Evolutionary conservation across 2,888 invertebrate species (phyloP).

Genomic region (Epirrhoe tristata): DNA sequence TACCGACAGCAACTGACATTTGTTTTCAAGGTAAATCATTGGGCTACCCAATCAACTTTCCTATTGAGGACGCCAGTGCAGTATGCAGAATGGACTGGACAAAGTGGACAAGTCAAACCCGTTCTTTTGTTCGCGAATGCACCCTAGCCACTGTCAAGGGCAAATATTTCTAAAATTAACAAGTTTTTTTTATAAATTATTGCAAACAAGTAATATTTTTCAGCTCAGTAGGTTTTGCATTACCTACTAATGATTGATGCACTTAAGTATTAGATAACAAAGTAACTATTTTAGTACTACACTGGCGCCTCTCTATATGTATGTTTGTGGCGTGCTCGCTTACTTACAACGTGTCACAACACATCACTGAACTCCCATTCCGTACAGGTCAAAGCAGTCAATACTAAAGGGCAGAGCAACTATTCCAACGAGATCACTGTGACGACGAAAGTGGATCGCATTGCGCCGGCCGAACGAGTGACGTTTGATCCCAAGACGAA

Average conservation of each 20-base stretch:
- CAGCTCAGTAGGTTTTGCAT: background rate
- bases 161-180: slow-evolving; percentile 11
- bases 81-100: too few species aligned
- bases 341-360: slow-evolving; percentile 16
- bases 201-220: background rate
- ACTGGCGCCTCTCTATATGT: slow-evolving; percentile 46
- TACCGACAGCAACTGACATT: slow-evolving; percentile 83
- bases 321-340: slow-evolving; percentile 55
- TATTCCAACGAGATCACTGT: slow-evolving; percentile 93
- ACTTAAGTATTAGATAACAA: background rate
- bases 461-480: slow-evolving; percentile 92
- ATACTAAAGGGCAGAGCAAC: slow-evolving; percentile 94
- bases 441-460: slow-evolving; percentile 93
- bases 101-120: slow-evolving; percentile 19
- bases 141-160: slow-evolving; percentile 20
- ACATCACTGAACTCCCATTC: slow-evolving; percentile 36
- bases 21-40: slow-evolving; percentile 80
- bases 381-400: slow-evolving; percentile 91
- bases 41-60: slow-evolving; percentile 55
- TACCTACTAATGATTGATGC: background rate
- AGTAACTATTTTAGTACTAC: slow-evolving; percentile 16
- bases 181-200: background rate
- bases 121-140: slow-evolving; percentile 17
- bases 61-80: slow-evolving; percentile 34
- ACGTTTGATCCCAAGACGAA: slow-evolving; percentile 92